Base-by-base conservation (phyloP, 2,797 vertebrate genomes). In the Sebastes steindachneri region DNA sequence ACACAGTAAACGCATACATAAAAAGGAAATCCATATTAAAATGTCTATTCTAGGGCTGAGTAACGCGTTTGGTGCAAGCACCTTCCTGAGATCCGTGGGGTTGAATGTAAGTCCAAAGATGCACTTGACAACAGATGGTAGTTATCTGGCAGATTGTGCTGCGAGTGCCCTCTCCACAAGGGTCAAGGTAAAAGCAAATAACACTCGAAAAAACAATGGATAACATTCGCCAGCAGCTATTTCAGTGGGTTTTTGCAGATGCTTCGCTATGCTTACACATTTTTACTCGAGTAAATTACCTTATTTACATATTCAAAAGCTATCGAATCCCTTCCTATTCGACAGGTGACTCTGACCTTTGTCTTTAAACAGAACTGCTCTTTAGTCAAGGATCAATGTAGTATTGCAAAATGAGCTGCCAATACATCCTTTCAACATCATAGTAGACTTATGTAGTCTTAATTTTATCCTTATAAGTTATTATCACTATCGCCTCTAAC, bases 181-280 rank as follows among this genome's bases (percentile, higher is more conserved):
- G 86, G 83, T 90, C 82, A 79, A 80, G 85, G 84, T 80, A 79
- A 86, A 88, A 87, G 54, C 80, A 86, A 80, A 84, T 77, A 88
- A 84, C 62, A 17, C 62, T 26, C 28, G 53, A 21, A 26, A 77
- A 55, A 26, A 45, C 41, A 28, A 75, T 35, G 23, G 28, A 68
- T 82, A 81, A 75, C 63, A 76, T 69, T 70, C 60, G 63, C 77
- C 60, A 68, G 77, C 71, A 76, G 77, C 79, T 79, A 82, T 77
- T 77, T 53, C 57, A 77, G 28, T 51, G 58, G 23, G 17, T 72
- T 74, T 57, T 68, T 86, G 87, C 86, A 91, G 86, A 92, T 89
- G 86, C 69, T 88, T 68, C 8, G 7, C 51, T 62, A 59, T 57
- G 60, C 62, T 81, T 80, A 26, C 76, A 81, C 85, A 89, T 85